Conservation (phyloP, 2,113 vertebrate species). For the Neogobius melanostomus region DNA sequence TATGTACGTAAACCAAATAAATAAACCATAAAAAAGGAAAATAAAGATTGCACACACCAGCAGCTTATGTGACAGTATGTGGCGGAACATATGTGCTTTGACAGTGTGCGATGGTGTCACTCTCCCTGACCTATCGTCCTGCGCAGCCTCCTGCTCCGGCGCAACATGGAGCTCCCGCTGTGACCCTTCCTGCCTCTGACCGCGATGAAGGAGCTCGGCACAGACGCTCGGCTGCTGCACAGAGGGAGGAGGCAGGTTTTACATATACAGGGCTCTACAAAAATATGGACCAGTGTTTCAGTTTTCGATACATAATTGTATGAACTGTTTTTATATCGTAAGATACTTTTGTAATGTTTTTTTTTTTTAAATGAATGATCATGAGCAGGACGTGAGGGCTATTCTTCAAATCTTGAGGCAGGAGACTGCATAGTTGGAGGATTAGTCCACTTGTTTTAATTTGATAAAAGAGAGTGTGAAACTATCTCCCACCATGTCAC, state of each 20-base stretch:
- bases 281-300: too few relatives aligned
- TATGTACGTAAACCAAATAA: too few relatives aligned
- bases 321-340: background rate
- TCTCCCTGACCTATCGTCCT: slow-evolving; percentile 24
- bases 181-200: slow-evolving; percentile 16
- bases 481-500: too few relatives aligned
- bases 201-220: slow-evolving; percentile 20
- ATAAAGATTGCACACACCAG: too few relatives aligned
- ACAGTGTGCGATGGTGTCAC: slow-evolving; percentile 6
- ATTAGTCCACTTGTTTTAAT: too few relatives aligned
- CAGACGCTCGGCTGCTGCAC: slow-evolving; percentile 13
- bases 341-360: background rate
- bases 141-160: slow-evolving; percentile 1
- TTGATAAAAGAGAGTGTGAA: too few relatives aligned
- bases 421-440: too few relatives aligned
- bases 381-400: too few relatives aligned
- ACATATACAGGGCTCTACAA: background rate
- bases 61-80: background rate
- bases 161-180: slow-evolving; percentile 25
- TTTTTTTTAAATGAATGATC: background rate
- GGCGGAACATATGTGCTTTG: slow-evolving; percentile 17
- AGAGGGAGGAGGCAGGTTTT: background rate
- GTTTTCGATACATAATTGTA: background rate
- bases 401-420: too few relatives aligned
- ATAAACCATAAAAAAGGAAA: too few relatives aligned